These are phyloP conservation scores for Lobophora halterata DNA, from an alignment of 2,888 invertebrate genomes.

Conservation along the genomic window DNA sequence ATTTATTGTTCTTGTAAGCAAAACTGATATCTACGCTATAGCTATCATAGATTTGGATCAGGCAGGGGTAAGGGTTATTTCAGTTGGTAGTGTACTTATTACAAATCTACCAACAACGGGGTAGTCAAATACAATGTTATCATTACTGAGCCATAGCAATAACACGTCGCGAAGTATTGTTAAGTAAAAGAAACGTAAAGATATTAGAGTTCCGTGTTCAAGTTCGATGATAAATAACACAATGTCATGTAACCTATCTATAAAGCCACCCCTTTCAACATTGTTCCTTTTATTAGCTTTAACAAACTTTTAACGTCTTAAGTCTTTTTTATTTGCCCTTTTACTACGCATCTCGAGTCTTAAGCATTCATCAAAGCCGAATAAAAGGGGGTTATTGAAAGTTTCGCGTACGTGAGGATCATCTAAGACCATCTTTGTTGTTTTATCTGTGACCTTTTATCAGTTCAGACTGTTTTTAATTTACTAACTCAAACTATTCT, in stretches of 20 bases:
- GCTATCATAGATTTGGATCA: too few species aligned
- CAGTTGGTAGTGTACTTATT: too few species aligned
- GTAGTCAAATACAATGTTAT: too few species aligned
- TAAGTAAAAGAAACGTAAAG: constrained; percentile 3
- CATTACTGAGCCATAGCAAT: too few species aligned
- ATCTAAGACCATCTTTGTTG: constrained; percentile 28
- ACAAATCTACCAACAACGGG: too few species aligned
- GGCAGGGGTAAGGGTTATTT: too few species aligned
- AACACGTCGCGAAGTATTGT: too few species aligned
- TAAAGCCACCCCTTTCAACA: constrained; percentile 16
- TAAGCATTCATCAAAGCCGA: constrained; percentile 29
- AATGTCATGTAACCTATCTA: constrained; percentile 13
- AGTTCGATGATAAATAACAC: constrained; percentile 17
- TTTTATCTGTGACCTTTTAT: constrained; percentile 39
- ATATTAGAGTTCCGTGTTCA: constrained; percentile 13
- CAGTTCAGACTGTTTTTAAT: constrained; percentile 41
- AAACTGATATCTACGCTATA: too few species aligned
- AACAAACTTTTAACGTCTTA: constrained; percentile 26
- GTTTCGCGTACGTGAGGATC: constrained; percentile 41
- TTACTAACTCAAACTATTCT: constrained; percentile 36
- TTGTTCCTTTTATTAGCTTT: constrained; percentile 28
- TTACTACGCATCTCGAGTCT: constrained; percentile 26
- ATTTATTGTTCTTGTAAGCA: too few species aligned
- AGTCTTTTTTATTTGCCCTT: constrained; percentile 28
- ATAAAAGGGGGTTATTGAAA: constrained; percentile 40